phyloP scores from a whole-genome alignment of 2,888 invertebrate genomes.

The Xylophagus ater region DNA sequence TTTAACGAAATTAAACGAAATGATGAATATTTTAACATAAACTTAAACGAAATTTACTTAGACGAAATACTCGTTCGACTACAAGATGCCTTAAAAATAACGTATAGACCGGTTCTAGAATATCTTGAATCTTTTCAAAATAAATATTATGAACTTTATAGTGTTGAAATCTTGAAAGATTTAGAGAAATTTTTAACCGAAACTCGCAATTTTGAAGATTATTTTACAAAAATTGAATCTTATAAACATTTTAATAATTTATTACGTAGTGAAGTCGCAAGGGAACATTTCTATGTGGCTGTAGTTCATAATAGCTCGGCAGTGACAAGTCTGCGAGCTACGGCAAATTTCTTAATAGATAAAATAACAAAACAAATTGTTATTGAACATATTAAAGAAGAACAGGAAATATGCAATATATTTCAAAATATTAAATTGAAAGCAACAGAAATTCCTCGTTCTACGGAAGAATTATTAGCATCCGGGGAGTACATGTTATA shows the following conservation, averaged over 20 bases:
- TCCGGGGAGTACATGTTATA: constrained; percentile 70
- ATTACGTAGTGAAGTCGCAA: constrained; percentile 50
- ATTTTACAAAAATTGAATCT: constrained; percentile 48
- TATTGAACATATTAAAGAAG: constrained; percentile 51
- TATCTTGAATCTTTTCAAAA: constrained; percentile 45
- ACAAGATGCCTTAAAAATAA: constrained; percentile 41
- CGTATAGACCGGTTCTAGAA: constrained; percentile 46
- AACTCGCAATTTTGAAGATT: constrained; percentile 46
- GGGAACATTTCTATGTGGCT: constrained; percentile 57
- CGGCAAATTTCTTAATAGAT: constrained; percentile 47
- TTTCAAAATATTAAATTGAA: constrained; percentile 59
- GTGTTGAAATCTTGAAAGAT: constrained; percentile 40
- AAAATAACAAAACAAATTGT: constrained; percentile 53
- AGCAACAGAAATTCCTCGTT: constrained; percentile 61
- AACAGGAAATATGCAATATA: constrained; percentile 54
- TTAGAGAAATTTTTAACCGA: constrained; percentile 42
- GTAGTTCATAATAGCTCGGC: constrained; percentile 52
- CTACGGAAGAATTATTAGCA: constrained; percentile 70
- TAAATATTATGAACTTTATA: constrained; percentile 48
- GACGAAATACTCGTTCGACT: constrained; percentile 44
- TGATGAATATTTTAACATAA: constrained; percentile 45
- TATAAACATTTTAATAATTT: constrained; percentile 49
- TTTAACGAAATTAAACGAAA: constrained; percentile 45
- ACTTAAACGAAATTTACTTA: constrained; percentile 46
- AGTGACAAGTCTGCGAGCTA: constrained; percentile 48